phyloP scores from a whole-genome alignment of 1,140 invertebrate species.

The Drosophila eugracilis region DNA sequence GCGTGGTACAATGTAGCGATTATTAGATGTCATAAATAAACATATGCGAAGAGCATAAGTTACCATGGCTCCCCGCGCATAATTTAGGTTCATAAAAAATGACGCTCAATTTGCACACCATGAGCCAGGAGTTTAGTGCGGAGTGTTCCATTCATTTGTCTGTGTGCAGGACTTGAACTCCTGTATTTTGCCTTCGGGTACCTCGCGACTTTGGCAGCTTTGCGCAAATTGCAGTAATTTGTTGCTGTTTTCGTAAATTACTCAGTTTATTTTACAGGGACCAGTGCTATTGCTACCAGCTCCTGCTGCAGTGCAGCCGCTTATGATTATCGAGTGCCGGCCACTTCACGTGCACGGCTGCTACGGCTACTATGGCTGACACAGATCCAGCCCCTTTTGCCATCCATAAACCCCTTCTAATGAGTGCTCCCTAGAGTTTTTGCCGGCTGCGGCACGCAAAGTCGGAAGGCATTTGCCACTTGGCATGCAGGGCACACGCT shows the following conservation, averaged over 20 bases:
- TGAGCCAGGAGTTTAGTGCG: conserved; percentile 42
- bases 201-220: conserved; percentile 69
- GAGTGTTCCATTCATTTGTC: conserved; percentile 31
- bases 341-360: conserved; percentile 44
- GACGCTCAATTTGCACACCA: conserved; percentile 70
- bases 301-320: conserved; percentile 44
- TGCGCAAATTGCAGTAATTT: conserved; percentile 81
- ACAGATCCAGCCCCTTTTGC: conserved; percentile 23
- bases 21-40: conserved; percentile 82
- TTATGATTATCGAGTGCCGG: conserved; percentile 76
- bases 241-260: conserved; percentile 83
- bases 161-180: conserved; percentile 22
- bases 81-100: conserved; percentile 80
- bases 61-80: conserved; percentile 46
- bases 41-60: conserved; percentile 77
- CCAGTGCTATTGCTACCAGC: conserved; percentile 13
- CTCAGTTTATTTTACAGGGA: conserved; percentile 71
- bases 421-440: conserved; percentile 26
- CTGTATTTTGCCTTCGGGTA: conserved; percentile 17
- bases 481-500: conserved; percentile 58
- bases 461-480: conserved; percentile 35
- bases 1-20: conserved; percentile 61
- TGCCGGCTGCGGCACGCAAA: conserved; percentile 59
- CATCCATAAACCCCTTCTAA: conserved; percentile 16
- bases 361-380: no score